Base-by-base conservation (phyloP, 92 coral and sea anemone species). In the Actinostola sp. region DNA sequence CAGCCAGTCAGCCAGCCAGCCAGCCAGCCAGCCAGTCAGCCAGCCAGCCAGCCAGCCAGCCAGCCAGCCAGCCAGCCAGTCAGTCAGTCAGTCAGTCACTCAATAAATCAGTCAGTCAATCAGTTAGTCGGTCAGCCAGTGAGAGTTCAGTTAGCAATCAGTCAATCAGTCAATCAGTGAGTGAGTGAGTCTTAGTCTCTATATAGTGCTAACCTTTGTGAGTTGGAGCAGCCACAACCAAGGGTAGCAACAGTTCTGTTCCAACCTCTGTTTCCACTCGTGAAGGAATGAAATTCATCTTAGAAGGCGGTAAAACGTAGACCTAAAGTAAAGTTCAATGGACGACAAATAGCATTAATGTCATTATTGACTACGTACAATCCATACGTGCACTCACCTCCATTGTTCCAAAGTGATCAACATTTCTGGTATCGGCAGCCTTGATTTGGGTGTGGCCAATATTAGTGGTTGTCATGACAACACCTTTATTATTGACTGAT, bases 181-280 rank as follows among this genome's bases (percentile, higher is more conserved):
- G n/a, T n/a, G n/a, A n/a, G n/a, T n/a, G n/a, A n/a, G n/a, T 27
- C 5, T 27, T 14, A 1, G 43, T 27, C 15, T 16, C 9, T 61
- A 14, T 2, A 27, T 27, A 25, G n/a, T 15, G 61, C 62, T 23
- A 50, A 93, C 97, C 85, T 83, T 77, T 78, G 23, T 87, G 82
- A 60, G 80, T 78, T 20, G 82, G 88, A 16, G 95, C 87, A 15
- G 98, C 98, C 53, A 88, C 97, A 9, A 88, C 98, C 38, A 94
- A 70, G 20, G 98, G 98, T 13, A 94, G 82, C 13, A 88, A 76
- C 25, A 94, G 71, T 4, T 72, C 61, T 30, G 81, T 35, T 27
- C 89, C 98, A 27, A 94, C 89, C 61, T 85, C 93, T 26, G 90
- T 97, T 67, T 94, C 98, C 15, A 94, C 98, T 67, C 76, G 76